Evolutionary conservation across 2,113 vertebrate species (phyloP), one percentile per base, ranked within the genome.

Genomic region (Chamaetylas fuelleborni): DNA sequence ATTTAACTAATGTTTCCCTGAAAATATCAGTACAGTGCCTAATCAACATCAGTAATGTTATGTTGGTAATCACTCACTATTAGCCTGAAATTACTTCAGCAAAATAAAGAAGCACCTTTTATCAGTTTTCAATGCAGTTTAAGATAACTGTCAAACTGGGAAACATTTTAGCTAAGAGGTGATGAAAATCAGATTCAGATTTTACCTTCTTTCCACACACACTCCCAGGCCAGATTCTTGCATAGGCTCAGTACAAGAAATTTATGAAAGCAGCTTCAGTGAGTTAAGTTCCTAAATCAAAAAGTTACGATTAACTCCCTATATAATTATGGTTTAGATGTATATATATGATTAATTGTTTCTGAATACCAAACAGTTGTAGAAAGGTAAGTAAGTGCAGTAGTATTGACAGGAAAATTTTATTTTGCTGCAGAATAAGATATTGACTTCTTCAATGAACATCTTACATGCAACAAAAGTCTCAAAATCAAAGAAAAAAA

Each of bases 1-100:
- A 97, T 94, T n/a, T 81, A 95, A 87, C 29, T 81, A 79, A 93
- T 88, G 42, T 34, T 93, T 96, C 66, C 20, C 36, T 92, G 86
- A 53, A 95, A 95, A 93, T 66, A 38, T 51, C 33, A 94, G 53
- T 57, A 48, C 13, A 84, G 81, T 43, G 36, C 57, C 79, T 92
- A 93, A 93, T 93, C 54, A 95, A 54, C 58, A 81, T 95, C 88
- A 64, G 60, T 77, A 85, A 83, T 81, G 31, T 60, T 92, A 60
- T 10, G 58, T 19, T 58, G 1, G 76, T 96, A 89, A 88, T 90
- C 61, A 85, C 61, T 72, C 89, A 80, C 67, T 16, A 90, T 50
- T 92, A 82, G 33, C 65, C 38, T 45, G 91, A 94, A 81, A 90
- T 81, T 56, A 48, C 54, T 76, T 51, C 80, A 72, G 40, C 45